A percentile compares a stretch with the other conserved stretches of the same genome.
phyloP scores from a whole-genome alignment of 2,888 invertebrate species.

The Cheilosia impressa region DNA sequence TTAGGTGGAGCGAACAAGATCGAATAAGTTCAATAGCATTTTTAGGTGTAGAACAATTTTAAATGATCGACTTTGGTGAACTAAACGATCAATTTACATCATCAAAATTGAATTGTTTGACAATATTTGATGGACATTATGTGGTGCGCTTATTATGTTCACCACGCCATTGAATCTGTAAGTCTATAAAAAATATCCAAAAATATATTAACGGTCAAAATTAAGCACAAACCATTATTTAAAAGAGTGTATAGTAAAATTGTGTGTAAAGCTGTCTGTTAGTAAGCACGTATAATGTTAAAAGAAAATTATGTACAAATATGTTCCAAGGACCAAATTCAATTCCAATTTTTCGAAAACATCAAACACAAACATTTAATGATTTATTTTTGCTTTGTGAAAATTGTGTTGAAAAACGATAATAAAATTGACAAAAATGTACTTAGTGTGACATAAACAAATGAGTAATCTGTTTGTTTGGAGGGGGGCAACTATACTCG shows the following conservation, averaged over 20 bases:
- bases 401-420: slow-evolving; percentile 54
- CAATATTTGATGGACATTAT: no score
- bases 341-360: slow-evolving; percentile 81
- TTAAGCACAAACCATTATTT: no score
- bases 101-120: no score
- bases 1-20: no score
- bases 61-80: no score
- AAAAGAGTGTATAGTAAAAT: no score
- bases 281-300: background rate
- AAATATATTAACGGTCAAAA: no score
- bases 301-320: background rate
- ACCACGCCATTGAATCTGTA: background rate
- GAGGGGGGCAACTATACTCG: slow-evolving; percentile 83
- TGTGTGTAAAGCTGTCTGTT: no score
- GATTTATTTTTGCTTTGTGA: background rate
- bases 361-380: slow-evolving; percentile 47
- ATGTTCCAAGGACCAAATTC: slow-evolving; percentile 38
- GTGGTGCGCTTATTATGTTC: no score
- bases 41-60: no score
- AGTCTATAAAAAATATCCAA: background rate
- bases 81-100: no score
- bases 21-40: no score
- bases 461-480: slow-evolving; percentile 54
- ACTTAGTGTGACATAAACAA: slow-evolving; percentile 54
- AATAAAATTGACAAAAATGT: slow-evolving; percentile 41